Evolutionary conservation across 2,797 vertebrate species (phyloP), one percentile per base, ranked within the genome.

Genomic region (Poecilia velifera): DNA sequence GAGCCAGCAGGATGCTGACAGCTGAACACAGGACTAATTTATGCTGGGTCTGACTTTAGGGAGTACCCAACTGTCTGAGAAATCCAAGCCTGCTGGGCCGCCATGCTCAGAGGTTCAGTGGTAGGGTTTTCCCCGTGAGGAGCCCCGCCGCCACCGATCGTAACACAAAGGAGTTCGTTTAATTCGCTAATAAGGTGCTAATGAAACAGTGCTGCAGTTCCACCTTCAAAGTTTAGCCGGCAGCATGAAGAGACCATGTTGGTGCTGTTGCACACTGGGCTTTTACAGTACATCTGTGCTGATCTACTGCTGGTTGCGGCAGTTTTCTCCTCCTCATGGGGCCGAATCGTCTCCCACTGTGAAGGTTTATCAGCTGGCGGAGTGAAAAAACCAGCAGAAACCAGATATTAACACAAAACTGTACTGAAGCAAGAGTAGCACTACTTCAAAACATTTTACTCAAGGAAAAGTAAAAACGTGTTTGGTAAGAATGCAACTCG

Each of bases 141-240:
- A 91, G 20, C 89, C 88, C 87, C 64, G 90, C 93, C 72, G 89
- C 89, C 86, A 31, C 90, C 92, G 92, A 93, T 95, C 95, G 93
- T 93, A 95, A 93, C 89, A 91, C 90, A 94, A 91, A 95, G 88
- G 85, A 93, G 89, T 94, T 94, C 82, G 94, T 96, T 94, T 91
- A 94, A 94, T 95, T 94, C 93, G 85, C 89, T 90, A 90, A 94
- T 94, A 94, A 91, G 84, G 77, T 80, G 77, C 90, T 94, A 93
- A 94, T 93, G 88, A 95, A 93, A 76, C 88, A 78, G 77, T 87
- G 84, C 83, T 88, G 84, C 73, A 74, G 84, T 90, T 88, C 80
- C 82, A 85, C 88, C 83, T 90, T 91, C 93, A 88, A 94, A 93
- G 93, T 94, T 49, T 76, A 92, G 91, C 88, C 82, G 77, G 80